Evolutionary conservation across 2,797 vertebrate species (phyloP), one percentile per base, ranked within the genome.

Genomic region (Fundulus diaphanus): DNA sequence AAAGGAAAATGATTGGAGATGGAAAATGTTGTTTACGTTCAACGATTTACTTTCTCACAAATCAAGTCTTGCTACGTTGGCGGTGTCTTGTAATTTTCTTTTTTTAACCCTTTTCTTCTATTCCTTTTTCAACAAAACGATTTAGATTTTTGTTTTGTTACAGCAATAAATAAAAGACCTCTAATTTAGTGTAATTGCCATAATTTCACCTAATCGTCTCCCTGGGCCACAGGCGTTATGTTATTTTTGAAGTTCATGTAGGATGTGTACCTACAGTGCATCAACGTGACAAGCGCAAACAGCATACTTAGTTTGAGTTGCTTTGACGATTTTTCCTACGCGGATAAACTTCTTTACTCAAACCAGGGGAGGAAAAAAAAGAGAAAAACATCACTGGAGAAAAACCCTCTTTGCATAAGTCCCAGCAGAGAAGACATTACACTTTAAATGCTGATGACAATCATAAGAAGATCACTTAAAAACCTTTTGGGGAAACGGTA

Each of bases 121-220:
- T 63, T 37, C 9, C 20, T 11, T 35, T 35, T 63, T 63, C 18
- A 63, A 37, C 33, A 63, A 35, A 37, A 37, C 13, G 9, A 4
- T 20, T 22, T 63, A 11, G 18, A 35, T 24, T 56, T 85, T 79
- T 7, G 85, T 82, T 71, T 71, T 54, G 46, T 31, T 61, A 69
- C 81, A 70, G 80, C 68, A 87, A 78, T 44, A 65, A 73, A 73
- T 35, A 57, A 81, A 79, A 40, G n/a, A 70, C 77, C 82, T 70
- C 44, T 73, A 48, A 80, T 29, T 68, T 77, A 88, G 86, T 90
- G 85, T 91, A 92, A 94, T 91, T 88, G 87, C 87, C 84, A 87
- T 88, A 86, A 92, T 94, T 92, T 85, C 46, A 72, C 66, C 76
- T 91, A 92, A 93, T 90, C 91, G 78, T 85, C 74, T 75, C 84